Evolutionary conservation across 2,888 invertebrate genomes (phyloP).

Genomic region (Luperina testacea): DNA sequence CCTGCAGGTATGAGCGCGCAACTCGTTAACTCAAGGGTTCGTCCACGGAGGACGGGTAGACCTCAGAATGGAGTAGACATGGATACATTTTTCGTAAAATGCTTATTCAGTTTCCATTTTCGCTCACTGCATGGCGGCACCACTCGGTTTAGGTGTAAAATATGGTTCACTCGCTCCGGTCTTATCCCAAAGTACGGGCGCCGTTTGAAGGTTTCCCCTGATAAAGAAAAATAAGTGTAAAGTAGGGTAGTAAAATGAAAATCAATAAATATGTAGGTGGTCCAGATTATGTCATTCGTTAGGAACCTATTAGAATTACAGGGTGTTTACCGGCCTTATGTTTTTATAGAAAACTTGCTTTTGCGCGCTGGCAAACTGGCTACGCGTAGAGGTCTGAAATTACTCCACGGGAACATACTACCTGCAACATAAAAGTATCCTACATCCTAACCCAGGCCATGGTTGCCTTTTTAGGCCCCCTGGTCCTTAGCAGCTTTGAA

Average conservation of each 20-base stretch:
- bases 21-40: slow-evolving; percentile 83
- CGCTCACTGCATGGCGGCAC: neutral
- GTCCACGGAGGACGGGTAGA: slow-evolving; percentile 71
- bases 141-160: neutral
- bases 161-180: neutral
- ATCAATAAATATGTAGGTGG: neutral
- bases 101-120: neutral
- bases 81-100: neutral
- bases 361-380: neutral
- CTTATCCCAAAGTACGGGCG: neutral
- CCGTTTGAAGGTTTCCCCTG: neutral
- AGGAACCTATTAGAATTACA: neutral
- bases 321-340: neutral
- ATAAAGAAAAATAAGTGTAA: too few species aligned
- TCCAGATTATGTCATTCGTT: neutral
- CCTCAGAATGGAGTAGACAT: slow-evolving; percentile 24
- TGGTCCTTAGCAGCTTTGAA: too few species aligned
- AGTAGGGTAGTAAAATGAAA: neutral
- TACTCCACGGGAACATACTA: neutral
- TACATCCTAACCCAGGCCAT: neutral
- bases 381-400: neutral
- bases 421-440: neutral
- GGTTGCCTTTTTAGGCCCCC: neutral
- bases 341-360: neutral
- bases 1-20: slow-evolving; percentile 73